Base-by-base conservation (phyloP, 2,797 vertebrate species). In the Macropodus opercularis region DNA sequence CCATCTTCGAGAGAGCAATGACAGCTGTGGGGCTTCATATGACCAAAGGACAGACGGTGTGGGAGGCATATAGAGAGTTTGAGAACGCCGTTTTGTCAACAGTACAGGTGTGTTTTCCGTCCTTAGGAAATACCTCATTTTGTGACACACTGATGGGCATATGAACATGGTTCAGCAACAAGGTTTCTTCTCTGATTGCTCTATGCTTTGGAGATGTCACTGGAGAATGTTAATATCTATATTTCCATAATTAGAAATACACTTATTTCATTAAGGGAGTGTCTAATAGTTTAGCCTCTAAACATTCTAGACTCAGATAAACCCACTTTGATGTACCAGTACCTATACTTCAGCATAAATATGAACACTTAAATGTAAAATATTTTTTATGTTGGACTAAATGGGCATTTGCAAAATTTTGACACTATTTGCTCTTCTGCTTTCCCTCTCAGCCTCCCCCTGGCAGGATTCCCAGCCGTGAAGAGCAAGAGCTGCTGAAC, bases 61-160 rank as follows among this genome's bases (percentile, higher is more conserved):
- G 98, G 98, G 97, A 99, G 50, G 95, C 97, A 0, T 99, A 95
- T 87, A 89, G 98, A 3, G 98, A 99, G 75, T 99, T 99, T 80
- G 97, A 99, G 82, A 97, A 96, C 0, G 96, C 92, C 60, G 94
- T 98, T 6, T 87, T 97, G 84, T 94, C 94, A 58, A 97, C 96
- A 0, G 84, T 95, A 11, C 96, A 97, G 96, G 98, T 99, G 70
- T 88, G 89, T 79, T 53, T 53, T 60, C 18, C 4, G 6, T 57
- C 31, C 32, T 3, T 35, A 12, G 14, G 5, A 31, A n/a, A 42
- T 19, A 34, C 48, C 11, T 47, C 6, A 41, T 60, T 34, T 5
- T n/a, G n/a, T n/a, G 7, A 6, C 7, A 8, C 8, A 3, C 5
- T n/a, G 34, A 34, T 1, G 34, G 5, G 34, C 15, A n/a, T 2